Conservation (phyloP, 2,797 vertebrate genomes). For the Balearica regulorum region DNA sequence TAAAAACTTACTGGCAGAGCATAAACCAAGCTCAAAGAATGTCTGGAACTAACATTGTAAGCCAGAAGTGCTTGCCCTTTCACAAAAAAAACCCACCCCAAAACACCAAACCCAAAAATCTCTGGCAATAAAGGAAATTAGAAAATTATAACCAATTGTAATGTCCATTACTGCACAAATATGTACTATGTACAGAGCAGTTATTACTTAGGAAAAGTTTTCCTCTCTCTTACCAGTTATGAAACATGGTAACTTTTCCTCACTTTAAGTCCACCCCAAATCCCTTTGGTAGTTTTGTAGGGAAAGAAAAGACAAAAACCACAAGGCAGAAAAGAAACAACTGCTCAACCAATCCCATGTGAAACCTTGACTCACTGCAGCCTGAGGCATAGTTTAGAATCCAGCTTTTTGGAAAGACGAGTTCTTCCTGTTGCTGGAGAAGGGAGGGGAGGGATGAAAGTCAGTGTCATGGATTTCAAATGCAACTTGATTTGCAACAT, state of each 20-base stretch:
- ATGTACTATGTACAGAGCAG: not conserved
- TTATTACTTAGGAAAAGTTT: not conserved
- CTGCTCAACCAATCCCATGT: not conserved
- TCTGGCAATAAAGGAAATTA: conserved; percentile 24
- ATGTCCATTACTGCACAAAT: not conserved
- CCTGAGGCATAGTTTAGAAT: not conserved
- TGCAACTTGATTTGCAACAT: not conserved
- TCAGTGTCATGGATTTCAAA: not conserved
- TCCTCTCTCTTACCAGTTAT: not conserved
- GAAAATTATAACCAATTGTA: not conserved
- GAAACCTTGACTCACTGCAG: conserved; percentile 25
- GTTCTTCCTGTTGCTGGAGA: conserved; percentile 34
- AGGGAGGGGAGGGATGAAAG: not conserved
- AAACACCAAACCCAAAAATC: not conserved
- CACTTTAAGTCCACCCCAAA: not conserved
- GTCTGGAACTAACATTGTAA: conserved; percentile 22
- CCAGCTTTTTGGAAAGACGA: not conserved
- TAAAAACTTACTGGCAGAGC: not conserved
- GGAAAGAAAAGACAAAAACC: not conserved
- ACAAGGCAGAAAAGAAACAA: not conserved
- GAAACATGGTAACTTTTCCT: conserved; percentile 5
- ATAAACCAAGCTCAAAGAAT: conserved; percentile 26
- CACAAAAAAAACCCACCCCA: not conserved
- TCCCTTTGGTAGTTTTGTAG: not conserved
- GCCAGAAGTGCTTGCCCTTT: conserved; percentile 18